Base-by-base conservation (phyloP, 2,888 invertebrate genomes). In the Ophion ventricosus region DNA sequence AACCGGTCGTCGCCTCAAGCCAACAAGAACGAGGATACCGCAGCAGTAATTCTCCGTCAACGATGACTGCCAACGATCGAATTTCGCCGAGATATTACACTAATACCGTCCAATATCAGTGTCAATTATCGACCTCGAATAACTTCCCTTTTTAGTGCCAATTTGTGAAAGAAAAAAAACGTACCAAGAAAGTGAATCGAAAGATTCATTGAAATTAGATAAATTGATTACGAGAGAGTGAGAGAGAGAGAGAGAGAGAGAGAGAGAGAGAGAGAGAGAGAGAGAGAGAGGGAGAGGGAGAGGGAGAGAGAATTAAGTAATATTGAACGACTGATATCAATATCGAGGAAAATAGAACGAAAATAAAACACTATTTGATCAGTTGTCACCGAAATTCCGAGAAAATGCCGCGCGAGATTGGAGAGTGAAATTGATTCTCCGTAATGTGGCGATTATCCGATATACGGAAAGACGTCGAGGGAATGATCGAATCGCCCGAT, bases 1-100 rank as follows among this genome's bases (percentile, higher is more conserved):
- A 59, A 85, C 61, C 11, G 23, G 8, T 49, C 72, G 67, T 78
- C 80, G 72, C 49, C 74, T n/a, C 25, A 29, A 73, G 63, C 59
- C 73, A 29, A 29, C 74, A 75, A 54, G 43, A 14, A 14, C 54
- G 25, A 10, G 25, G 20, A 26, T 43, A 61, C 69, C 63, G 59
- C 64, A 26, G 20, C 57, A 23, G 40, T 11, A 4, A 20, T 59
- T 35, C 35, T 57, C 11, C 40, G 43, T 59, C 40, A 40, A 66
- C 1, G 64, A 3, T 20, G 11, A 7, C 11, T 4, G 1, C 63
- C 17, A 17, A 66, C 17, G 8, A 20, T 35, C 63, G 29, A 35
- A 20, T 29, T 66, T 11, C 17, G 3, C 17, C 1, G 2, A 11
- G 49, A 49, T 14, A 49, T 49, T 49, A 3, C 14, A 17, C 2